Evolutionary conservation across 1,140 invertebrate species (phyloP), one percentile per base, ranked within the genome.

Genomic region (Pissodes strobi): DNA sequence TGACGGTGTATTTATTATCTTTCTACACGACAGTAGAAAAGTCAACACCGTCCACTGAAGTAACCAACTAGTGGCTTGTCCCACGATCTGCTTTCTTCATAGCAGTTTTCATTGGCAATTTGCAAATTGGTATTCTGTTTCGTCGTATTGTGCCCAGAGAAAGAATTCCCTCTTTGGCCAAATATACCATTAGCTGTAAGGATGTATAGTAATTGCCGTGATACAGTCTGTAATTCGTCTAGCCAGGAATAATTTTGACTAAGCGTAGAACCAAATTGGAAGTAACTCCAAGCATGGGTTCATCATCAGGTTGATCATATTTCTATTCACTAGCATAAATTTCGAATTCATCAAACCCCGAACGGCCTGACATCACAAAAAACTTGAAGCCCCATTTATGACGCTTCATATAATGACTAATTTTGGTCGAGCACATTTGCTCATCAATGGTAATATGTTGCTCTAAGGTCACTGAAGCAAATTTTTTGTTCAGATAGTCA

Each of bases 401-500:
- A 66, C 66, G 78, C 80, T 12, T 78, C 74, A 9, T 53, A 48
- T 63, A 69, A 39, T 68, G 61, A 30, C 63, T 22, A 1, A 65
- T 45, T 60, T 71, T 71, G 17, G 62, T 67, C 66, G 34, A 76
- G 34, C 67, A 68, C 66, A 70, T 66, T 55, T 69, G 64, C 34
- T 68, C 62, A 27, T 70, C 58, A 2, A 66, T 51, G 53, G 21
- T 49, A 1, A 70, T 41, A 51, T 61, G 22, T 27, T 59, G 39
- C 30, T 69, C 66, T 13, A 65, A 23, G 22, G 66, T 2, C 41
- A 71, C 41, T 1, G 66, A 67, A 27, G 68, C 39, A 3, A 55
- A n/a, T n/a, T n/a, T n/a, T n/a, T n/a, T 55, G 30, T 38, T 17
- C 12, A 19, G 39, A 5, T 38, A 34, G 34, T 21, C 34, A 38